A percentile compares a stretch with the other conserved stretches of the same genome.
These are phyloP conservation scores for Omphaloscelis lunosa DNA, from an alignment of 2,888 invertebrate species.

Conservation along the genomic window DNA sequence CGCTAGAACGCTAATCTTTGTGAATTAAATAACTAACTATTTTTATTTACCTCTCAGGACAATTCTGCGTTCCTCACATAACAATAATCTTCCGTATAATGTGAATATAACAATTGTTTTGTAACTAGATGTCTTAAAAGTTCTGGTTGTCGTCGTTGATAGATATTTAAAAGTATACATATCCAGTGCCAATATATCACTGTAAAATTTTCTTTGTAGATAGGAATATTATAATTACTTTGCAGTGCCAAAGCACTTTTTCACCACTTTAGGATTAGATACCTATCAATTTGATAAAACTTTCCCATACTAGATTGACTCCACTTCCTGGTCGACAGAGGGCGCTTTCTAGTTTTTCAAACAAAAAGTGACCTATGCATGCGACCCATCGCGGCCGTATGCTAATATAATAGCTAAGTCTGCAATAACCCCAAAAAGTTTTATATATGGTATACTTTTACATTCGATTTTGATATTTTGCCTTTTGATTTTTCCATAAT, in stretches of 20 bases:
- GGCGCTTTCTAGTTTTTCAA: too few species aligned
- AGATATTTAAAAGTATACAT: constrained; percentile 13
- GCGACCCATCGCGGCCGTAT: too few species aligned
- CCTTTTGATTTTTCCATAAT: too few species aligned
- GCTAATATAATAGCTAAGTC: too few species aligned
- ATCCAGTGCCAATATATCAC: too few species aligned
- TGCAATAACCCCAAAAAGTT: too few species aligned
- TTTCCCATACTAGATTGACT: too few species aligned
- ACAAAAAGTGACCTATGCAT: too few species aligned
- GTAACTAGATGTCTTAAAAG: constrained; percentile 27
- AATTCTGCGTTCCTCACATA: constrained; percentile 26
- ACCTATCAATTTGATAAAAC: too few species aligned
- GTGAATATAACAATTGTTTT: constrained; percentile 55
- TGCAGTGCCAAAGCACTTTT: constrained; percentile 5
- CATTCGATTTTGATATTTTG: too few species aligned
- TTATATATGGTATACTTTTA: too few species aligned
- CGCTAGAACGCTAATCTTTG: constrained; percentile 14
- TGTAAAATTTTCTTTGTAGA: neutral
- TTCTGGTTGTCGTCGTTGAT: constrained; percentile 43
- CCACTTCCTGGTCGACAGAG: too few species aligned
- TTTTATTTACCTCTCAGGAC: constrained; percentile 19
- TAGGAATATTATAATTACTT: constrained; percentile 16
- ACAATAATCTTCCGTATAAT: constrained; percentile 60
- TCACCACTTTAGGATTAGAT: neutral
- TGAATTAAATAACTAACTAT: neutral